Percentiles rank a stretch among this genome's conserved stretches.
phyloP scores from a whole-genome alignment of 2,888 invertebrate species.

The Euplagia quadripunctaria region DNA sequence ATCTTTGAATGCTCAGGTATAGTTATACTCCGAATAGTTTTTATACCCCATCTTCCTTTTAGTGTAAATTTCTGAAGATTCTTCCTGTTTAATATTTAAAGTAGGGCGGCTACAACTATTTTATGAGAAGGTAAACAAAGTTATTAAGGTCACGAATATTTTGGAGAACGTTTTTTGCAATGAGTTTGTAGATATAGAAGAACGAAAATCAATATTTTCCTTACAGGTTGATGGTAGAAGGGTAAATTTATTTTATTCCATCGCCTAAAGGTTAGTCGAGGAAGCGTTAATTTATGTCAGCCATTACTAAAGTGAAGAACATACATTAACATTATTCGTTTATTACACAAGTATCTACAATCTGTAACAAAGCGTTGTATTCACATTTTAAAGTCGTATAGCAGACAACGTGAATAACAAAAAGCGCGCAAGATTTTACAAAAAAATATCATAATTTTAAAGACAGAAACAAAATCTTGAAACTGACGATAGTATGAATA shows the following conservation, averaged over 20 bases:
- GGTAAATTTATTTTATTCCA: conserved; percentile 68
- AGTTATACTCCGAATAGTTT: conserved; percentile 16
- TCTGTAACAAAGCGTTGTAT: background rate
- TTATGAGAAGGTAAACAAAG: conserved; percentile 16
- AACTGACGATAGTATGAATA: background rate
- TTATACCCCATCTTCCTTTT: conserved; percentile 27
- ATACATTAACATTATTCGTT: conserved; percentile 22
- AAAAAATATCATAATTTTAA: background rate
- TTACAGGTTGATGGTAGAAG: conserved; percentile 46
- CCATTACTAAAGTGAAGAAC: conserved; percentile 37
- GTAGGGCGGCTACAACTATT: conserved; percentile 3
- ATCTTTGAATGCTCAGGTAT: conserved; percentile 49
- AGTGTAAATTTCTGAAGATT: conserved; percentile 8
- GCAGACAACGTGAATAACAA: background rate
- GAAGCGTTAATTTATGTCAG: conserved; percentile 62
- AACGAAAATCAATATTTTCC: conserved; percentile 56
- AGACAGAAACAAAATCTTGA: background rate
- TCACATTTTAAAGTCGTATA: background rate
- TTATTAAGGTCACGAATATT: conserved; percentile 13
- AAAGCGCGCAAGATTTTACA: background rate
- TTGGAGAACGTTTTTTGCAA: conserved; percentile 6
- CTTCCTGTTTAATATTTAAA: conserved; percentile 16
- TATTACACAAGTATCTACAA: conserved; percentile 29
- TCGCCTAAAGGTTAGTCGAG: conserved; percentile 62
- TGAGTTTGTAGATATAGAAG: conserved; percentile 7